phyloP scores from a whole-genome alignment of 2,113 vertebrate genomes.

The Grammomys surdaster region DNA sequence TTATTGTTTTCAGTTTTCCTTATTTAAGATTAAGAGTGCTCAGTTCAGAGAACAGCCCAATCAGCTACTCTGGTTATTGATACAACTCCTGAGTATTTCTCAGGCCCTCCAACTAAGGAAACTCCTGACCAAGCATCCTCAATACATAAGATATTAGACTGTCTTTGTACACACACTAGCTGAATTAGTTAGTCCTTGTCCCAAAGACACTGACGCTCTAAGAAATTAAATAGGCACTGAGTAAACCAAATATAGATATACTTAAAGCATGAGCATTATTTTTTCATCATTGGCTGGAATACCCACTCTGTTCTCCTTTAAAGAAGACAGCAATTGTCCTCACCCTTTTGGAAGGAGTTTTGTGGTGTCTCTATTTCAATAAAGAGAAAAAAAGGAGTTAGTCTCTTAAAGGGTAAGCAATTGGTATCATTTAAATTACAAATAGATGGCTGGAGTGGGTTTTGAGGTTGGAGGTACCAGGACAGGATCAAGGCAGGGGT shows the following conservation, averaged over 20 bases:
- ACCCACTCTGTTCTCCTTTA: neutral
- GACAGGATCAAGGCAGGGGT: neutral
- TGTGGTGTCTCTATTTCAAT: neutral
- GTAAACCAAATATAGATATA: neutral
- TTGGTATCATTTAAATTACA: neutral
- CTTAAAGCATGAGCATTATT: neutral
- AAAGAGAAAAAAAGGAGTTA: neutral
- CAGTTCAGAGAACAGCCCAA: neutral
- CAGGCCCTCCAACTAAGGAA: constrained; percentile 5
- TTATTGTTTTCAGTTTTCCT: neutral
- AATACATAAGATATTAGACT: neutral
- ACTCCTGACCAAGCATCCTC: neutral
- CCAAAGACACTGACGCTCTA: neutral
- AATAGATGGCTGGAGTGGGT: neutral
- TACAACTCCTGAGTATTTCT: neutral
- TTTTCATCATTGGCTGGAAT: neutral
- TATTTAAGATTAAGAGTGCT: neutral
- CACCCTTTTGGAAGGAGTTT: neutral
- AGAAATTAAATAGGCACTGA: neutral
- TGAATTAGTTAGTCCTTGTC: neutral
- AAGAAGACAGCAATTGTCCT: neutral
- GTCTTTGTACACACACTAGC: neutral
- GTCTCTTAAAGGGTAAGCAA: neutral
- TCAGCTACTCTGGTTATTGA: neutral
- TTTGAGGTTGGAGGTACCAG: neutral